These are phyloP conservation scores for Amazona vittata DNA, from an alignment of 2,113 vertebrate species.

Conservation along the genomic window DNA sequence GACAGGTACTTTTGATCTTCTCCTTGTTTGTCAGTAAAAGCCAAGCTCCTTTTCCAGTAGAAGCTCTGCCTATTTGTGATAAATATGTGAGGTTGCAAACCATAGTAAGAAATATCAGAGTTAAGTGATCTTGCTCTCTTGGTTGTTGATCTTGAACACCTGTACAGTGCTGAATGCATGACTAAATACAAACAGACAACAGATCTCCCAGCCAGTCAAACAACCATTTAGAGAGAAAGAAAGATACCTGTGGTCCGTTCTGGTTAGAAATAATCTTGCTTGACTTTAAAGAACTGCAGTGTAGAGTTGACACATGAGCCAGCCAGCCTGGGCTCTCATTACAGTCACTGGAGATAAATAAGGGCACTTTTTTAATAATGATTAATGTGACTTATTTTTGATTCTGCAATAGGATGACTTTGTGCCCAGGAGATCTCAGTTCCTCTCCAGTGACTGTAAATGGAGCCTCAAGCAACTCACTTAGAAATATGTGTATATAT, in stretches of 20 bases:
- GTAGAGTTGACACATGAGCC: not conserved
- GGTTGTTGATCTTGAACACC: not conserved
- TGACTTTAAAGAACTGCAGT: not conserved
- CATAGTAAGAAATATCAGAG: not conserved
- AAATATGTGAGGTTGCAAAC: not conserved
- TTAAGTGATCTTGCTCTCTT: not conserved
- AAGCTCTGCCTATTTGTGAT: not conserved
- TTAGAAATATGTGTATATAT: not conserved
- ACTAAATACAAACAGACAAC: not conserved
- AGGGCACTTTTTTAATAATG: not conserved
- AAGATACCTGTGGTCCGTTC: not conserved
- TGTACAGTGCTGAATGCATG: not conserved
- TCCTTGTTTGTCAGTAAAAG: not conserved
- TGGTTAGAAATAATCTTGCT: not conserved
- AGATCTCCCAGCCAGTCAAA: not conserved
- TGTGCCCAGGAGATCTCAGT: not conserved
- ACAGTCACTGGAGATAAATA: not conserved
- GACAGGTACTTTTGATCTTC: not conserved
- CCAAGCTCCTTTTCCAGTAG: not conserved
- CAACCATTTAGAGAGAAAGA: not conserved
- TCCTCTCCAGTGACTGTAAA: not conserved
- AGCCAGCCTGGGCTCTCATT: not conserved
- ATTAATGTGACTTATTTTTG: not conserved
- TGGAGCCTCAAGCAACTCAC: constrained; percentile 16
- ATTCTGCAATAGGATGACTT: not conserved